A percentile compares a stretch with the other conserved stretches of the same genome.
Conservation (phyloP, 2,797 vertebrate species). For the Mallotus villosus region DNA sequence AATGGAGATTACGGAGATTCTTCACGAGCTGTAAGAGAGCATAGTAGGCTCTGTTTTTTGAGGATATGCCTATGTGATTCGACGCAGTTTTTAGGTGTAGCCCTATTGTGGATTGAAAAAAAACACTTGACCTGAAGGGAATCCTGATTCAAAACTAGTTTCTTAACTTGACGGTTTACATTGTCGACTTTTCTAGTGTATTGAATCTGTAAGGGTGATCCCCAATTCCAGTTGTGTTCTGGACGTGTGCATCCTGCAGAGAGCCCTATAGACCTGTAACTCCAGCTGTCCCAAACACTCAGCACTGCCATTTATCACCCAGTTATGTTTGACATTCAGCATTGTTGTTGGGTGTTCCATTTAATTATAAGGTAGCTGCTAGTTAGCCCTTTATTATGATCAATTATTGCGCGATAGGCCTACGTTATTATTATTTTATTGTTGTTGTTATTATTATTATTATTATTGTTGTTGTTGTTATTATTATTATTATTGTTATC, state of each 20-base stretch:
- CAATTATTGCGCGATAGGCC: constrained; percentile 17
- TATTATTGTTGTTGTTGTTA: constrained; percentile 38
- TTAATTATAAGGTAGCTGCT: constrained; percentile 43
- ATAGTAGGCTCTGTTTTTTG: constrained; percentile 68
- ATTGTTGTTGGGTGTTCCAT: constrained; percentile 26
- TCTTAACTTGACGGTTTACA: constrained; percentile 79
- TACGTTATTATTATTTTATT: neutral
- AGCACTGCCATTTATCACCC: constrained; percentile 60
- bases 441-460: constrained; percentile 25
- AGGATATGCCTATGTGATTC: constrained; percentile 84
- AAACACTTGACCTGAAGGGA: constrained; percentile 66
- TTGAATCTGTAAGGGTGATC: constrained; percentile 33
- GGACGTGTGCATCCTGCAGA: constrained; percentile 52
- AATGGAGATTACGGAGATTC: constrained; percentile 61
- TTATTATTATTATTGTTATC: constrained; percentile 50
- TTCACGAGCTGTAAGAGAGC: constrained; percentile 61
- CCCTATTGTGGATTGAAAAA: constrained; percentile 74
- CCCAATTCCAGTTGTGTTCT: constrained; percentile 54
- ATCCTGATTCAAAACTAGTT: constrained; percentile 50
- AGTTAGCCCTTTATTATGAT: constrained; percentile 20
- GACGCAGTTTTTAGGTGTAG: constrained; percentile 87
- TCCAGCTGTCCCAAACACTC: constrained; percentile 55
- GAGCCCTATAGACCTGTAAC: constrained; percentile 25
- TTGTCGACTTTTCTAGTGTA: constrained; percentile 65
- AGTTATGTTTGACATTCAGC: constrained; percentile 27